A percentile compares a stretch with the other conserved stretches of the same genome.
These are phyloP conservation scores for Gnathonemus longibarbis DNA, from an alignment of 2,113 vertebrate genomes.

Conservation along the genomic window DNA sequence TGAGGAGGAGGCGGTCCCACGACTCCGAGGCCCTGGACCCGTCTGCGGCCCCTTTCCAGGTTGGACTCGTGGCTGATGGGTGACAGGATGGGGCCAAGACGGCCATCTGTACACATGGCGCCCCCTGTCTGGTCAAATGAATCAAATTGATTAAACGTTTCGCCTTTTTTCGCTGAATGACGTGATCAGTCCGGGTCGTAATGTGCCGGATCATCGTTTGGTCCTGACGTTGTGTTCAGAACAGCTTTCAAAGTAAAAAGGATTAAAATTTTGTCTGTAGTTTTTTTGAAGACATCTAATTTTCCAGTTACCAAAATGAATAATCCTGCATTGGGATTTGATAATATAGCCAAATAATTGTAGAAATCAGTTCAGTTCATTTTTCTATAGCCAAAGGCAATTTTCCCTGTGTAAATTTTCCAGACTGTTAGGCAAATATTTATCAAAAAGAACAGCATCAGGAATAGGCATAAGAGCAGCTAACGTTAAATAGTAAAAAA, in stretches of 20 bases:
- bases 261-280: neutral
- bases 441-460: neutral
- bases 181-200: neutral
- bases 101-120: neutral
- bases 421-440: neutral
- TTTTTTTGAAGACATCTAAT: neutral
- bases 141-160: conserved; percentile 5
- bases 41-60: neutral
- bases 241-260: neutral
- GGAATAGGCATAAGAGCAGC: neutral
- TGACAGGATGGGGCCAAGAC: neutral
- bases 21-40: neutral
- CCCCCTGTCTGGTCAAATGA: neutral
- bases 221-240: neutral
- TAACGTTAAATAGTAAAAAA: neutral
- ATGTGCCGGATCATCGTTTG: neutral
- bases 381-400: neutral
- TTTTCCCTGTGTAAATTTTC: neutral
- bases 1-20: neutral
- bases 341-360: neutral
- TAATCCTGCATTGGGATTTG: neutral
- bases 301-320: neutral
- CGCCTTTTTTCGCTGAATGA: neutral
- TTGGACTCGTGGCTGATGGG: neutral
- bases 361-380: neutral